Evolutionary conservation across 2,888 invertebrate genomes (phyloP), one percentile per base, ranked within the genome.

Genomic region (Brachynemurus nebulosus): DNA sequence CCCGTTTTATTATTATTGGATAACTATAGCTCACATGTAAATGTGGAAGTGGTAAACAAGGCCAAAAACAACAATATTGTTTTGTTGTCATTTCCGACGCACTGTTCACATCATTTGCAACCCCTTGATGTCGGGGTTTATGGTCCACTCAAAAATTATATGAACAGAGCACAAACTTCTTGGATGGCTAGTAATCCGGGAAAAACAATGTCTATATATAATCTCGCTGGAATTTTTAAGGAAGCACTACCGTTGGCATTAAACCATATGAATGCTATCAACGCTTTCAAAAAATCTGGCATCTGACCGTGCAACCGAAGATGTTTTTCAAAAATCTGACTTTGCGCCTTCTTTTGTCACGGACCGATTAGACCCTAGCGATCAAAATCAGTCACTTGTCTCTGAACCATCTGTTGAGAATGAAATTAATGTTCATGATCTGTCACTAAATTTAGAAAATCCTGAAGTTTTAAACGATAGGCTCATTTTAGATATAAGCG

Each of bases 401-500:
- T 23, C 25, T 23, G 25, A 23, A 8, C 7, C 11, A 23, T 11
- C 25, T 11, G n/a, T n/a, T n/a, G 25, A 23, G 11, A 6, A 8
- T 23, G 25, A 23, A 23, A 11, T 23, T 8, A 23, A 23, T 23
- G 11, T 23, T 23, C 6, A 23, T 11, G 25, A 23, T 23, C 25
- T 11, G 11, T 23, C 25, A 23, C 11, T 23, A 41, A 42, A 49
- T 40, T 30, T 39, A 53, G 35, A 30, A 42, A 42, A 42, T 34
- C 19, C 42, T 18, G 33, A 42, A 27, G 4, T 33, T 17, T 18
- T 34, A 30, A 34, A 33, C 34, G 30, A 42, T 42, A 21, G 17
- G 42, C 17, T 20, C 34, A 19, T 34, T 34, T 42, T 34, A 30
- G 30, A 42, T 18, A 14, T 23, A 23, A 23, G 6, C 25, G 25